Conservation (phyloP, 2,888 invertebrate genomes). For the Cheiracanthium punctorium region DNA sequence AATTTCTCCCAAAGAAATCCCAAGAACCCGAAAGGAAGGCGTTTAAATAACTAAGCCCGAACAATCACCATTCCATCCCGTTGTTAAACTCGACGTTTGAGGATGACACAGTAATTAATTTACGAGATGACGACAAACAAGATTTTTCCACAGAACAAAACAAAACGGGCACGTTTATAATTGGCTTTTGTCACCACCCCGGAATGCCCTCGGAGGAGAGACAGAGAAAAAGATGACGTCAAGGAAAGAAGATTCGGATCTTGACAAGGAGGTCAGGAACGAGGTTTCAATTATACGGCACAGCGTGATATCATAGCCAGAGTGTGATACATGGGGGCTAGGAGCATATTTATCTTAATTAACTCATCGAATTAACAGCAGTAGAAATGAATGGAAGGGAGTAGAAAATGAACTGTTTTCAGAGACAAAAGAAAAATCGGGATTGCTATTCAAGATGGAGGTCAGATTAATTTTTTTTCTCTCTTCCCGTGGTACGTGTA, state of each 20-base stretch:
- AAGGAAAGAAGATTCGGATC: neutral
- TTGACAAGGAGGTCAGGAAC: neutral
- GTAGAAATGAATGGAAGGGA: no score
- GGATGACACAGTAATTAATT: neutral
- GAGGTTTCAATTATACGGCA: neutral
- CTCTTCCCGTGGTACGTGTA: no score
- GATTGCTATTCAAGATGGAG: no score
- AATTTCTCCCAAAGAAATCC: no score
- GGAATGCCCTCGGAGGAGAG: neutral
- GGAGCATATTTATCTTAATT: neutral
- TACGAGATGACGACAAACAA: neutral
- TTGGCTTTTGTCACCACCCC: neutral
- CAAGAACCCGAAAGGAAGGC: no score
- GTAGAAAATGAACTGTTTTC: no score
- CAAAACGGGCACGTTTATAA: neutral
- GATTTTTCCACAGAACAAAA: neutral
- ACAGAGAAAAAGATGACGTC: neutral
- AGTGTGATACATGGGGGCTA: neutral
- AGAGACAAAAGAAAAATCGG: no score
- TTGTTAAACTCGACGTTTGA: neutral
- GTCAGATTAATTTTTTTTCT: no score
- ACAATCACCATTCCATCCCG: no score
- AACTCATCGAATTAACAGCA: no score
- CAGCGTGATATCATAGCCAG: neutral
- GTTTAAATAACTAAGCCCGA: no score